Base-by-base conservation (phyloP, 2,797 vertebrate species). In the Phaenicophaeus curvirostris region DNA sequence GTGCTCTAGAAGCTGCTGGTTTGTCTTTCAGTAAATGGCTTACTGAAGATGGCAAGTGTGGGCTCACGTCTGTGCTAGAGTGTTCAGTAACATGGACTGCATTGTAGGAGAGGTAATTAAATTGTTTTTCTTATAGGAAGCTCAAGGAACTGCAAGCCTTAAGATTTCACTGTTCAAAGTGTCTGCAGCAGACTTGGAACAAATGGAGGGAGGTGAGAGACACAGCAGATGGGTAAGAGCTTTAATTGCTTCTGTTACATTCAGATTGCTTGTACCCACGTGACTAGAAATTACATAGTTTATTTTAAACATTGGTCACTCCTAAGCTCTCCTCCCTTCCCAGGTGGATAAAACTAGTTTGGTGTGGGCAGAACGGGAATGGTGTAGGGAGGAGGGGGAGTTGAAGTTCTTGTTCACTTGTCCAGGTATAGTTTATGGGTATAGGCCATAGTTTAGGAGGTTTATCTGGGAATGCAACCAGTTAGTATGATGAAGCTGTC, bases 151-250 rank as follows among this genome's bases (percentile, higher is more conserved):
- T 74, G 61, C 89, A 94, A 87, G 99, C 98, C 5, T 93, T 75
- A 65, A 86, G 8, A 67, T 98, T 98, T 94, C 93, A 97, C 28
- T 93, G 90, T 5, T 91, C 90, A 18, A 82, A 57, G 89, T 95
- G 97, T 91, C 89, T 98, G 94, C 96, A 53, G 71, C 83, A 90
- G 95, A 94, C 98, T 90, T 98, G 99, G 97, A 95, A 85, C 86
- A 97, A 96, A 93, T 99, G 99, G 99, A 98, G 95, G 90, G 86
- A 98, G 99, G 99, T 99, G 95, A 97, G 98, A 75, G 66, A 59
- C 24, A 41, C 82, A 72, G 67, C 12, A 67, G 61, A 53, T 39
- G 19, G 41, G 11, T 20, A 74, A 85, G 51, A 77, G 15, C 3
- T 8, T 75, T n/a, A 87, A 62, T 74, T 28, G 23, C 71, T 63